Conservation (phyloP, 2,888 invertebrate species). For the Lordiphosa andalusiaca region DNA sequence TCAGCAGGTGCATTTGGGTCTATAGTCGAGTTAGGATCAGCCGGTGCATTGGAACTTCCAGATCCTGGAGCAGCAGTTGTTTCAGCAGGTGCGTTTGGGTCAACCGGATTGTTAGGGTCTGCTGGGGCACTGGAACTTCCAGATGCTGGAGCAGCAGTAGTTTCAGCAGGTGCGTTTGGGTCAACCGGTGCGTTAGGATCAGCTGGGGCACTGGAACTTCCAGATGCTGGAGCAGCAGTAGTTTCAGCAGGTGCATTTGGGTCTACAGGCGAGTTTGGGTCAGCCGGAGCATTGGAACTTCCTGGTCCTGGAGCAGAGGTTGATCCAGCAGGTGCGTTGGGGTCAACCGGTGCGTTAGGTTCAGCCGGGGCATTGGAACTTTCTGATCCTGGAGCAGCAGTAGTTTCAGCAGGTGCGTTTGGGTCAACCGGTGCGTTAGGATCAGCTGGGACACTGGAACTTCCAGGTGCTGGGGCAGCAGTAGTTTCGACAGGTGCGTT, state of each 20-base stretch:
- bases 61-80: slow-evolving; percentile 1
- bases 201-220: slow-evolving; percentile 2
- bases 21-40: neutral
- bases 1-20: slow-evolving; percentile 4
- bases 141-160: too few species aligned
- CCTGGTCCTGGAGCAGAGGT: slow-evolving; percentile 19
- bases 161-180: neutral
- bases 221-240: slow-evolving; percentile 15
- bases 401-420: slow-evolving; percentile 23
- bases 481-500: slow-evolving; percentile 1
- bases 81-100: slow-evolving; percentile 24
- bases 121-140: too few species aligned
- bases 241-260: slow-evolving; percentile 32
- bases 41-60: neutral
- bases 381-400: slow-evolving; percentile 5
- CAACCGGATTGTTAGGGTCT: too few species aligned
- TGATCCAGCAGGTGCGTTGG: slow-evolving; percentile 15
- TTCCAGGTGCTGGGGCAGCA: slow-evolving; percentile 6
- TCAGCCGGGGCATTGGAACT: slow-evolving; percentile 23
- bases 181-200: slow-evolving; percentile 5
- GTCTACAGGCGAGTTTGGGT: slow-evolving; percentile 35
- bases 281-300: slow-evolving; percentile 27
- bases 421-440: slow-evolving; percentile 7
- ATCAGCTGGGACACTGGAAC: slow-evolving; percentile 20
- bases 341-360: slow-evolving; percentile 25